Evolutionary conservation across 2,888 invertebrate genomes (phyloP), one percentile per base, ranked within the genome.

Genomic region (Rhopalosiphum nymphaeae): DNA sequence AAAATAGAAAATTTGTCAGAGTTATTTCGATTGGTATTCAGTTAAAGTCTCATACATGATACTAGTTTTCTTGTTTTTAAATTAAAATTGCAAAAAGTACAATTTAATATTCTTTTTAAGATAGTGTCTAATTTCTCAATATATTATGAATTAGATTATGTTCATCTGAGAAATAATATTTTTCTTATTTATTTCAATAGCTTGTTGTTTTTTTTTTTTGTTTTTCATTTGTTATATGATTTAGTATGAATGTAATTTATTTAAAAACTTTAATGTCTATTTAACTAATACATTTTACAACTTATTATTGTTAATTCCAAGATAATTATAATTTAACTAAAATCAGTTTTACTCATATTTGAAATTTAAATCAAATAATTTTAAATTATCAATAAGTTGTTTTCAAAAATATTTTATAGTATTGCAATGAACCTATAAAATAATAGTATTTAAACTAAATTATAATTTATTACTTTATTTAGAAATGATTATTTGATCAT

Each of bases 11-110:
- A 87, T 87, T 87, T 87, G 86, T 61, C 86, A 46, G 92, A 49
- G 36, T 61, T 87, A 46, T 87, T 87, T 92, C 61, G 13, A 92
- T 87, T 92, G 92, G 26, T 92, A 92, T 87, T 87, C 92, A 92
- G 92, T 86, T 86, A 46, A 36, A 92, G 92, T 92, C 86, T 92
- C 86, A 11, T n/a, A 10, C 21, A 78, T 36, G 4, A 11, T 49
- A 44, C 16, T 85, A 56, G 85, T 84, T 91, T 91, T 46, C 0
- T 46, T 67, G 46, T n/a, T 42, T 36, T 42, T 26, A 56, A 84
- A 29, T 91, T n/a, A 53, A 7, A 89, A 89, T 89, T 57, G 5
- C n/a, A 49, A 46, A 87, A 49, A 49, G 25, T 53, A 3, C 46
- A n/a, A 53, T 78, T 21, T 86, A 13, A 85, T 44, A 85, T 88